Percentiles rank a stretch among this genome's conserved stretches.
phyloP scores from a whole-genome alignment of 2,888 invertebrate species.

The Nephrotoma guestfalica region DNA sequence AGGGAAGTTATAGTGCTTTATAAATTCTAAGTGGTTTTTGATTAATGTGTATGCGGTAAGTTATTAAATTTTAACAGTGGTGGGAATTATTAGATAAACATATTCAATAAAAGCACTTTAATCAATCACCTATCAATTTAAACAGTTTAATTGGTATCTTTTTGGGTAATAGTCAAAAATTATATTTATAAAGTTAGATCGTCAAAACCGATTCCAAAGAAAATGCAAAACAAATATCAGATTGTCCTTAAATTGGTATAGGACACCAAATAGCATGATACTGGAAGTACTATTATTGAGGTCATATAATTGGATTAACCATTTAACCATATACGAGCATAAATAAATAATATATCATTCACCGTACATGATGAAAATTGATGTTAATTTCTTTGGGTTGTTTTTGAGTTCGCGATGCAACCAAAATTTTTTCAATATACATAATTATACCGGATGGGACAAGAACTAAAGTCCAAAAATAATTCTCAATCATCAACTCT shows the following conservation, averaged over 20 bases:
- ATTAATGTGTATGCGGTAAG: neutral
- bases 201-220: neutral
- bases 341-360: neutral
- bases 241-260: neutral
- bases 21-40: neutral
- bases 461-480: neutral
- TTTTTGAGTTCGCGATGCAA: neutral
- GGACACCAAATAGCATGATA: neutral
- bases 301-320: neutral
- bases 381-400: neutral
- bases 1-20: neutral
- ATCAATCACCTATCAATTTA: neutral
- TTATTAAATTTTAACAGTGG: neutral
- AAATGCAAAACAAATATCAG: neutral
- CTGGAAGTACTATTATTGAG: neutral
- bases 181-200: neutral
- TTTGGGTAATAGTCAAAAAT: neutral
- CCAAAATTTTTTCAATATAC: neutral
- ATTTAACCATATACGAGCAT: neutral
- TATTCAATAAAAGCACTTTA: neutral
- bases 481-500: neutral
- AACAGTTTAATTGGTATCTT: neutral
- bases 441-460: neutral
- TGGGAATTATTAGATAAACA: neutral
- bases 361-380: neutral